Base-by-base conservation (phyloP, 1,140 invertebrate species). In the Calephelis nemesis region DNA sequence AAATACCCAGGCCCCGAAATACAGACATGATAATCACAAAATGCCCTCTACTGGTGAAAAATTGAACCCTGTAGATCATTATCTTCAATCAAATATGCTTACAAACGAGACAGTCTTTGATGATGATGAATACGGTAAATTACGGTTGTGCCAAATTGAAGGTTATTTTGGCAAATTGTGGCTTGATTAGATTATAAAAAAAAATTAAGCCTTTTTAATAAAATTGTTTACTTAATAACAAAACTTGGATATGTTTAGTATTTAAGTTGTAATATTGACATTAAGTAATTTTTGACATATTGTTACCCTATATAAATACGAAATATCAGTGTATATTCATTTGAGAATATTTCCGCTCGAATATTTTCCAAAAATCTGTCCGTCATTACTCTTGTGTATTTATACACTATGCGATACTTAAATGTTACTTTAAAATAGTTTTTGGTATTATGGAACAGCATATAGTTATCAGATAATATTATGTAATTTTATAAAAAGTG, bases 301-400 rank as follows among this genome's bases (percentile, higher is more conserved):
- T 40, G 39, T 60, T 39, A 60, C 58, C 58, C 58, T 60, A 40
- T 60, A 40, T 60, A 60, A 60, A 60, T 60, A 60, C 39, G 40
- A 60, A 40, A 12, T 40, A 12, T 40, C 39, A 60, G 58, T 60
- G 58, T 39, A 13, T 60, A 60, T 60, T 39, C 58, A 60, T 60
- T 60, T 60, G 58, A 60, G 40, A 39, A 60, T 60, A n/a, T 60
- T 60, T 60, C 58, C 58, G 42, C 39, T 60, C 58, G 58, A 60
- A 60, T 60, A 60, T 60, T 60, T n/a, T 60, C 40, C 39, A 42
- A 42, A 30, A 60, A 39, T 60, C 58, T 60, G 30, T 60, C 58
- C 58, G 39, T 30, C 30, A 30, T 58, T 12, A 40, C 1, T 40
- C 12, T 15, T 60, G 58, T 60, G n/a, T 42, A n/a, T 60, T 42